phyloP scores from a whole-genome alignment of 2,888 invertebrate genomes.

The Drosophila fungiperda region DNA sequence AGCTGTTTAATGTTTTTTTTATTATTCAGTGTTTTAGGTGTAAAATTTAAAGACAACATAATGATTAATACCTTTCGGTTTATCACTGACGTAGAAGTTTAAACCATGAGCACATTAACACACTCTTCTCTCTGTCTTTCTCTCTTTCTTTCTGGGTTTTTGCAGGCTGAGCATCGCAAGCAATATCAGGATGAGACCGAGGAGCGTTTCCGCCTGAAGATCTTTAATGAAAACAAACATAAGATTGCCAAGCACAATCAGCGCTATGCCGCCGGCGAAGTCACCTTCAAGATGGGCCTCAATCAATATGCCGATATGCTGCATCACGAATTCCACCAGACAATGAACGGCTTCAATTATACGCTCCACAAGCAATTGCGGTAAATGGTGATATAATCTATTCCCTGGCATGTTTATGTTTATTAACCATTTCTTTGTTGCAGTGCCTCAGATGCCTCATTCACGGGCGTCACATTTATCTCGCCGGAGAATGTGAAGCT shows the following conservation, averaged over 20 bases:
- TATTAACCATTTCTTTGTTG: too few species aligned
- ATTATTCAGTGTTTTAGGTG: slow-evolving; percentile 19
- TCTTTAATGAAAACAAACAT: too few species aligned
- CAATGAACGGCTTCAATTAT: slow-evolving; percentile 89
- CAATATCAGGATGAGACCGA: neutral
- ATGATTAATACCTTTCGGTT: slow-evolving; percentile 42
- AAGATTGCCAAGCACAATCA: too few species aligned
- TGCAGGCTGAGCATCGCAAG: too few species aligned
- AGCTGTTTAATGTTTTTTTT: slow-evolving; percentile 20
- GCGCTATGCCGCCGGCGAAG: too few species aligned
- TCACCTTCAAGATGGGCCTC: too few species aligned
- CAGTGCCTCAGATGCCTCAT: too few species aligned
- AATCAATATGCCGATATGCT: too few species aligned
- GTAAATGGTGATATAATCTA: slow-evolving; percentile 42
- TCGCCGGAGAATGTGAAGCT: too few species aligned
- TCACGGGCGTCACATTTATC: too few species aligned
- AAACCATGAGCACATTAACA: neutral
- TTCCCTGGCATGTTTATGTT: too few species aligned
- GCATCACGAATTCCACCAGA: slow-evolving; percentile 27
- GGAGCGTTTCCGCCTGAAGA: slow-evolving; percentile 80
- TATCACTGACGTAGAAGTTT: slow-evolving; percentile 11
- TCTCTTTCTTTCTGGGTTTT: neutral
- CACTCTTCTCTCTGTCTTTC: too few species aligned
- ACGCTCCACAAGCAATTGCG: slow-evolving; percentile 74
- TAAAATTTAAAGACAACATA: slow-evolving; percentile 5